phyloP scores from a whole-genome alignment of 2,113 vertebrate species.

The Henicopernis longicauda region DNA sequence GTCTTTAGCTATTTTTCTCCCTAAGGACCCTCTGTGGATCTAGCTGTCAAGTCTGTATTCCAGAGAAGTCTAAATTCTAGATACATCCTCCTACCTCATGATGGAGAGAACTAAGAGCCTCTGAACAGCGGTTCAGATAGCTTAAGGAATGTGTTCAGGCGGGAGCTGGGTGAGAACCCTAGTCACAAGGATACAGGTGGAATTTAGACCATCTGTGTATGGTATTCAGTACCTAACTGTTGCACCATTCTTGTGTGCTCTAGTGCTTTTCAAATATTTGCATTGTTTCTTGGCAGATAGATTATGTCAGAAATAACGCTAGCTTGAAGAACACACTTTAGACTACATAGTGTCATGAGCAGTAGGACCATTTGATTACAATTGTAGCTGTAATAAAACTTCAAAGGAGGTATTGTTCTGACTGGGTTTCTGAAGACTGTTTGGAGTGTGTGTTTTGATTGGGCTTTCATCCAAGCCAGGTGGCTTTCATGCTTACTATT shows the following conservation, averaged over 20 bases:
- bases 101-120: not conserved
- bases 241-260: not conserved
- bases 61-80: not conserved
- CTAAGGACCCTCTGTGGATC: not conserved
- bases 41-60: not conserved
- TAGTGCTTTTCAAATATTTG: constrained; percentile 20
- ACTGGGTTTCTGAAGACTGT: not conserved
- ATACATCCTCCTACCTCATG: not conserved
- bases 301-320: not conserved
- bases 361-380: not conserved
- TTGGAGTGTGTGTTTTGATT: not conserved
- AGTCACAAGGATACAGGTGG: not conserved
- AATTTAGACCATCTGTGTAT: not conserved
- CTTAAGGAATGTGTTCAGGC: not conserved
- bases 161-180: not conserved
- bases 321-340: not conserved
- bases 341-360: not conserved
- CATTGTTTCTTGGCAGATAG: not conserved
- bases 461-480: not conserved
- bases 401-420: constrained; percentile 7
- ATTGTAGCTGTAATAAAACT: not conserved
- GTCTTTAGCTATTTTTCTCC: not conserved
- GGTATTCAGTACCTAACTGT: not conserved
- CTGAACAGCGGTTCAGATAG: not conserved
- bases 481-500: not conserved